Conservation (phyloP, 2,113 vertebrate species). For the Narcine bancroftii region DNA sequence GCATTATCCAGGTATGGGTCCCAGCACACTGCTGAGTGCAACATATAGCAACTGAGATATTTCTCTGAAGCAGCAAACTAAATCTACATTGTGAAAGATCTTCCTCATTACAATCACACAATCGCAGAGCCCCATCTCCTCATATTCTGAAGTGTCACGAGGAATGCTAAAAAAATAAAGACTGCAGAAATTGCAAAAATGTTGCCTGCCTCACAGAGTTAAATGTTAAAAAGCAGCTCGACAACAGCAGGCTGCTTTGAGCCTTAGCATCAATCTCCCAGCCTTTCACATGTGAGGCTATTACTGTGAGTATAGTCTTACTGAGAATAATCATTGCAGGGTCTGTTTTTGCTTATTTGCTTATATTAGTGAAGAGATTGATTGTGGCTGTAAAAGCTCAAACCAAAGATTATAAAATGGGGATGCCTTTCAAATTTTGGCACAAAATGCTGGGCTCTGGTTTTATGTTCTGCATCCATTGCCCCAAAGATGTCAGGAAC, state of each 20-base stretch:
- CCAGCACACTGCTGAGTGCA: background rate
- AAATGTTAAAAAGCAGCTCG: background rate
- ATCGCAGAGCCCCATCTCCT: background rate
- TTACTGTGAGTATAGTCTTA: background rate
- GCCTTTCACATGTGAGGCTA: background rate
- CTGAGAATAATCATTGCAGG: background rate
- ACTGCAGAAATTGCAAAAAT: background rate
- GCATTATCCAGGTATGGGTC: background rate
- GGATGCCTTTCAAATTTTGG: background rate
- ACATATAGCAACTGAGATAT: background rate
- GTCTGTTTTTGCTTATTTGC: background rate
- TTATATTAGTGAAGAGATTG: background rate
- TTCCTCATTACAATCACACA: background rate
- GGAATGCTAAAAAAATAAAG: background rate
- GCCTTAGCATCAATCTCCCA: background rate
- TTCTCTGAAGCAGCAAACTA: background rate
- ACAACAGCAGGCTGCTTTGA: background rate
- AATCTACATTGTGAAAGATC: background rate
- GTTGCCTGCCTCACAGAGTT: background rate
- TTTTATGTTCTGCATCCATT: background rate
- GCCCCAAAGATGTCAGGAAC: background rate
- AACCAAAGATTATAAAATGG: background rate
- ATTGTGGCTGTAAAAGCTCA: background rate
- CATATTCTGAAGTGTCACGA: background rate
- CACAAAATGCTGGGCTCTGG: background rate